Evolutionary conservation across 2,888 invertebrate species (phyloP).

Genomic region (Choristoneura rosaceana): DNA sequence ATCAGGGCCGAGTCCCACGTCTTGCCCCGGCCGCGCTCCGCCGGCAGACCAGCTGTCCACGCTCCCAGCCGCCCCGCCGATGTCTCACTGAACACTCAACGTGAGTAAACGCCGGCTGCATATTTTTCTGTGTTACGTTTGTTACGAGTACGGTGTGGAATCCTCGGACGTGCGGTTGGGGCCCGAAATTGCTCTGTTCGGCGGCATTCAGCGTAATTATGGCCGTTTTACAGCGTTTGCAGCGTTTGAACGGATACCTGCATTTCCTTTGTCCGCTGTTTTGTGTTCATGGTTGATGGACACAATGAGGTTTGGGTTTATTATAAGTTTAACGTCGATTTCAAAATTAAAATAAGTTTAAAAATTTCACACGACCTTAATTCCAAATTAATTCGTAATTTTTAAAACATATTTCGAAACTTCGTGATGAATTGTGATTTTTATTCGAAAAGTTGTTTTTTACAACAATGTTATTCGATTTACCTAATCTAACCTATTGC

Average conservation of each 20-base stretch:
- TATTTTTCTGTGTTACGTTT: slow-evolving; percentile 25
- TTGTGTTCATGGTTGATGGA: slow-evolving; percentile 27
- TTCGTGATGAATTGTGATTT: neutral
- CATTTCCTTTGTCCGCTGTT: slow-evolving; percentile 48
- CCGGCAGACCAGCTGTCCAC: slow-evolving; percentile 51
- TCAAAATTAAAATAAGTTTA: neutral
- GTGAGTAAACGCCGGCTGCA: slow-evolving; percentile 59
- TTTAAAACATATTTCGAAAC: neutral
- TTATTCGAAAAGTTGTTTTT: neutral
- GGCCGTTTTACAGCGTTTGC: slow-evolving; percentile 33
- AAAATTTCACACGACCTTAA: too few species aligned
- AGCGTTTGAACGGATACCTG: slow-evolving; percentile 35
- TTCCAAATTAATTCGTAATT: neutral
- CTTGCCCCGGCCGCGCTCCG: slow-evolving; percentile 49
- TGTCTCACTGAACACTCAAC: slow-evolving; percentile 71
- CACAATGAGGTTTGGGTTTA: slow-evolving; percentile 34
- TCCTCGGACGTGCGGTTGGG: slow-evolving; percentile 5
- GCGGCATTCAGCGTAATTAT: slow-evolving; percentile 14
- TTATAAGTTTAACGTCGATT: slow-evolving; percentile 1
- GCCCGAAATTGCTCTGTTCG: slow-evolving; percentile 2
- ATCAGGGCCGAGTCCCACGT: slow-evolving; percentile 51
- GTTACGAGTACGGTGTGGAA: slow-evolving; percentile 7
- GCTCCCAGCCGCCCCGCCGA: slow-evolving; percentile 58
- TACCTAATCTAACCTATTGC: neutral
- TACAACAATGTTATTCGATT: neutral